phyloP scores from a whole-genome alignment of 2,888 invertebrate genomes.

The Stictocephala bisonia region DNA sequence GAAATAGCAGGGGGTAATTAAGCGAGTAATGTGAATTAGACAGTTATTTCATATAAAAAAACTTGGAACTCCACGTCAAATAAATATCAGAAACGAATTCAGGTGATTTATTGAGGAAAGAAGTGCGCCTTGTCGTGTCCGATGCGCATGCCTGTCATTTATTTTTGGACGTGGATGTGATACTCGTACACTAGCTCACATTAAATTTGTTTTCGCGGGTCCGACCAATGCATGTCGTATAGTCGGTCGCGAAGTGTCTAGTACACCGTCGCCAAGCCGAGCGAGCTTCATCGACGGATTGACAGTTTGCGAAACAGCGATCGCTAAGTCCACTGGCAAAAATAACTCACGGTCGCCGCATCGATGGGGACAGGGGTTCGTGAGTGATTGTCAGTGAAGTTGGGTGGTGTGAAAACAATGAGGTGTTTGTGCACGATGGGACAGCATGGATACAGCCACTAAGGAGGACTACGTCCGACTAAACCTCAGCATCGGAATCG shows the following conservation, averaged over 20 bases:
- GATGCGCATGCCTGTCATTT: too few species aligned
- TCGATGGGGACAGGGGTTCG: background rate
- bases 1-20: too few species aligned
- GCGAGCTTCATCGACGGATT: background rate
- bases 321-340: background rate
- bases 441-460: background rate
- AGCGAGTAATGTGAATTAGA: too few species aligned
- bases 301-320: background rate
- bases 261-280: background rate
- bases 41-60: too few species aligned
- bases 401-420: background rate
- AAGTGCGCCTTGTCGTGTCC: too few species aligned
- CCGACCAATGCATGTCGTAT: background rate
- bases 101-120: too few species aligned
- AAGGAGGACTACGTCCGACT: conserved; percentile 34
- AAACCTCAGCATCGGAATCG: conserved; percentile 69
- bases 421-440: background rate
- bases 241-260: background rate
- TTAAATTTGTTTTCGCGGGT: background rate
- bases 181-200: too few species aligned
- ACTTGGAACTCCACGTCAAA: too few species aligned
- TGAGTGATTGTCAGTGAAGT: background rate
- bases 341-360: background rate
- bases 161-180: too few species aligned
- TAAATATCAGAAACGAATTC: too few species aligned